Evolutionary conservation across 2,797 vertebrate species (phyloP).

Genomic region (Amphiprion clarkii): DNA sequence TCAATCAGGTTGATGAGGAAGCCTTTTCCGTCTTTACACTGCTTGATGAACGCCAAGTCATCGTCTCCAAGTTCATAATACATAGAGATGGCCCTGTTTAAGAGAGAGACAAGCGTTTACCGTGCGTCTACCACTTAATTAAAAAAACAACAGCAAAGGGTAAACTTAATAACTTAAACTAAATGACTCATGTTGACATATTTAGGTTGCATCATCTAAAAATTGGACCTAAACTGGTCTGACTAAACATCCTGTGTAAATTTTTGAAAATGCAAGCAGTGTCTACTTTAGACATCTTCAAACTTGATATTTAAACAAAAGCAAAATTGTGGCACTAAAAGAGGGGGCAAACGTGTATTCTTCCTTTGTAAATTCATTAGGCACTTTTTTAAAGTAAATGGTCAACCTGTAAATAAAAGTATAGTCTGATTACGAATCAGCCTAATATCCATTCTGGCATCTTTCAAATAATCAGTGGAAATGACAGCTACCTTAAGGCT

Average conservation of each 20-base stretch:
- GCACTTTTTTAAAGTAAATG: too few species aligned
- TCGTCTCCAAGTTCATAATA: conserved; percentile 92
- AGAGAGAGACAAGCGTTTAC: neutral
- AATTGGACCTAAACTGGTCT: neutral
- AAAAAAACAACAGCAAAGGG: neutral
- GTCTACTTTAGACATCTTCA: neutral
- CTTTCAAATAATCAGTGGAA: too few species aligned
- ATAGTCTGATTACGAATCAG: neutral
- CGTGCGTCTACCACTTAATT: neutral
- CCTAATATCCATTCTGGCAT: neutral
- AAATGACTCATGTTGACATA: too few species aligned
- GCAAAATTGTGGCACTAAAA: neutral
- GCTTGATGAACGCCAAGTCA: conserved; percentile 95
- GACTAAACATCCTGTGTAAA: neutral
- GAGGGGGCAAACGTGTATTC: neutral
- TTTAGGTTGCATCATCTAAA: neutral
- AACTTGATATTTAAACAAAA: neutral
- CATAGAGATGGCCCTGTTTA: conserved; percentile 91
- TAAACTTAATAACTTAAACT: neutral
- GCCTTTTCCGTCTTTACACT: conserved; percentile 92
- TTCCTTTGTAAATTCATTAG: too few species aligned
- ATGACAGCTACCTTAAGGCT: neutral
- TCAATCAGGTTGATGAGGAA: conserved; percentile 98
- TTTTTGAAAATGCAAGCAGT: neutral
- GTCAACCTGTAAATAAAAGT: neutral